phyloP scores from a whole-genome alignment of 2,797 vertebrate genomes.

The Microctenopoma lineatum region DNA sequence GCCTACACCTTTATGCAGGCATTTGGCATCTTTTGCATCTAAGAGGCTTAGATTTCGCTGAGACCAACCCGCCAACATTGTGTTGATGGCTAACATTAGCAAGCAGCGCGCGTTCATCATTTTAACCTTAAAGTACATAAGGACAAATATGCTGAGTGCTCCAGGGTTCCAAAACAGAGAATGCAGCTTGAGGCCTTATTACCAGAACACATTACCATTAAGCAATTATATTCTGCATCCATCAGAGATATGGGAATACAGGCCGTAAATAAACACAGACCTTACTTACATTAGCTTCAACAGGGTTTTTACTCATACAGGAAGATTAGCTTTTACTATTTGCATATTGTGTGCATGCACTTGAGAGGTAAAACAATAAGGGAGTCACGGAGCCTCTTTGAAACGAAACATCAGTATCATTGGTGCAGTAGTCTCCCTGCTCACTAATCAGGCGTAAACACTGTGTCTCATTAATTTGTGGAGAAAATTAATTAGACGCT shows the following conservation, averaged over 20 bases:
- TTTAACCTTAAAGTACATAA: constrained; percentile 25
- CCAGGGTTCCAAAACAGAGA: constrained; percentile 11
- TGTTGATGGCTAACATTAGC: constrained; percentile 20
- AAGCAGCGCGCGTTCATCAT: constrained; percentile 1
- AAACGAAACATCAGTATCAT: constrained; percentile 31
- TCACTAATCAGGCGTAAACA: constrained; percentile 60
- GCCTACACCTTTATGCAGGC: not conserved
- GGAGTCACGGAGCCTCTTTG: constrained; percentile 13
- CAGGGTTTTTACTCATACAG: constrained; percentile 22
- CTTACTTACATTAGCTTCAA: constrained; percentile 17
- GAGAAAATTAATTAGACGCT: constrained; percentile 72
- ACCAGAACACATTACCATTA: constrained; percentile 23
- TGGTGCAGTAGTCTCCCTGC: constrained; percentile 38
- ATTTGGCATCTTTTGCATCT: constrained; percentile 8
- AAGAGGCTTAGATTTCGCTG: not conserved
- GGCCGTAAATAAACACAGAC: constrained; percentile 3
- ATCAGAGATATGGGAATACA: constrained; percentile 15
- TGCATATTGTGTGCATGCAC: constrained; percentile 39
- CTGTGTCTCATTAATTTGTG: constrained; percentile 65
- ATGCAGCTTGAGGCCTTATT: not conserved
- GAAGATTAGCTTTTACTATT: constrained; percentile 43
- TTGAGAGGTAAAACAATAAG: constrained; percentile 26
- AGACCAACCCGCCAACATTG: not conserved
- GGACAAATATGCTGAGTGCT: constrained; percentile 9
- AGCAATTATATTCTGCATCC: constrained; percentile 15